Percentiles rank a stretch among this genome's conserved stretches.
These are phyloP conservation scores for Uropetala carovei DNA, from an alignment of 2,888 invertebrate species.

Conservation along the genomic window DNA sequence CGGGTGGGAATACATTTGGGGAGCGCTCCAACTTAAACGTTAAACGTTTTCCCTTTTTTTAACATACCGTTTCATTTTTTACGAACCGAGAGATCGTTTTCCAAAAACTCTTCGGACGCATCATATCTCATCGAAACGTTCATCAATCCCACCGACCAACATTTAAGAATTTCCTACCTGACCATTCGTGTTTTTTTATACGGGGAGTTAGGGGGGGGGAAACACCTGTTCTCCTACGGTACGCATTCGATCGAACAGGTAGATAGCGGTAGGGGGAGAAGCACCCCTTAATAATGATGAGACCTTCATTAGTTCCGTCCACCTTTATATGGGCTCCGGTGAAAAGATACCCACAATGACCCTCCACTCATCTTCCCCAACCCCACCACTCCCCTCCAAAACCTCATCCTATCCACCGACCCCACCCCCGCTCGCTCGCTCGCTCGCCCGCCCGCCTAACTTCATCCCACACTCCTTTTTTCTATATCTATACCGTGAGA, in stretches of 20 bases:
- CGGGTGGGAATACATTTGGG: too few relatives aligned
- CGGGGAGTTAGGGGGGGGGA: neutral
- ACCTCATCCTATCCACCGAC: neutral
- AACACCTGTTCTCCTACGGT: constrained; percentile 26
- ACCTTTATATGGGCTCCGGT: neutral
- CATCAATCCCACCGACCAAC: too few relatives aligned
- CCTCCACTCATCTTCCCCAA: neutral
- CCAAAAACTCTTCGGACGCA: too few relatives aligned
- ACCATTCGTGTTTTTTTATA: too few relatives aligned
- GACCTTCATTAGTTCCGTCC: constrained; percentile 47
- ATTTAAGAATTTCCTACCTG: too few relatives aligned
- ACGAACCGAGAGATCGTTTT: too few relatives aligned
- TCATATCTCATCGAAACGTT: too few relatives aligned
- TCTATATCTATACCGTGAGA: neutral
- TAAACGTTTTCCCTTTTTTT: too few relatives aligned
- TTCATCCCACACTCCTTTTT: too few relatives aligned
- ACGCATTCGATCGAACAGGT: neutral
- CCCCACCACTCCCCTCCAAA: neutral
- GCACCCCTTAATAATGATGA: neutral
- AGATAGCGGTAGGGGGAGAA: constrained; percentile 9
- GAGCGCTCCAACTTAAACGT: too few relatives aligned
- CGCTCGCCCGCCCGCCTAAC: too few relatives aligned
- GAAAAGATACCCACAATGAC: neutral
- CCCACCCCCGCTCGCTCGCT: neutral
- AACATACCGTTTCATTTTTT: too few relatives aligned